Evolutionary conservation across 2,888 invertebrate genomes (phyloP).

Genomic region (Scaptomyza caliginosa): DNA sequence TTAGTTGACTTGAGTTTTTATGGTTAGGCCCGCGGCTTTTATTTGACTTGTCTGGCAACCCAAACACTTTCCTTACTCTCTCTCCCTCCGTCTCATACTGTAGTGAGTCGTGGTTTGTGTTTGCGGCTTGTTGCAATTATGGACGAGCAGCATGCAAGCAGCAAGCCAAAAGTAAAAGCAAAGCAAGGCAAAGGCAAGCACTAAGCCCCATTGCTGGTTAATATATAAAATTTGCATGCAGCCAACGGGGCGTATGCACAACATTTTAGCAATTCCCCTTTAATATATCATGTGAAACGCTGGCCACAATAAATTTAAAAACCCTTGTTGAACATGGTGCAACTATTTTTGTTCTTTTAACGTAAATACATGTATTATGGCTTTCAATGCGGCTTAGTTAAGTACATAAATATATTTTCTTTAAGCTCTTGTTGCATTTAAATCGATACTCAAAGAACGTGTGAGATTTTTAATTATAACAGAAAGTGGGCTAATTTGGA

Average conservation of each 20-base stretch:
- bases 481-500: background rate
- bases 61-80: background rate
- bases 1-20: slow-evolving; percentile 47
- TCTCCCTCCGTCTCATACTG: background rate
- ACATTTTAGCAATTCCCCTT: slow-evolving; percentile 74
- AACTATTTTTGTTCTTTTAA: no score
- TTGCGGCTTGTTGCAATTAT: slow-evolving; percentile 78
- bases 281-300: slow-evolving; percentile 56
- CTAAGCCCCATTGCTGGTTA: slow-evolving; percentile 52
- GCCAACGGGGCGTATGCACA: slow-evolving; percentile 78
- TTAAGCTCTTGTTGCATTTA: background rate
- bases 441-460: background rate
- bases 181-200: slow-evolving; percentile 42
- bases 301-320: slow-evolving; percentile 10
- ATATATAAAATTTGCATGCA: slow-evolving; percentile 72
- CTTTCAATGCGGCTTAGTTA: background rate
- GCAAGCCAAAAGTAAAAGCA: slow-evolving; percentile 16
- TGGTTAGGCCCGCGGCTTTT: slow-evolving; percentile 64
- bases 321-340: background rate
- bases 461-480: background rate
- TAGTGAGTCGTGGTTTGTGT: slow-evolving; percentile 45
- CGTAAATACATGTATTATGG: background rate
- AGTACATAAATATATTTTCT: background rate
- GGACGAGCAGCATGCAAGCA: slow-evolving; percentile 69
- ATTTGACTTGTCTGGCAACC: slow-evolving; percentile 67